phyloP scores from a whole-genome alignment of 2,113 vertebrate genomes.

The Oreochromis spilurus region DNA sequence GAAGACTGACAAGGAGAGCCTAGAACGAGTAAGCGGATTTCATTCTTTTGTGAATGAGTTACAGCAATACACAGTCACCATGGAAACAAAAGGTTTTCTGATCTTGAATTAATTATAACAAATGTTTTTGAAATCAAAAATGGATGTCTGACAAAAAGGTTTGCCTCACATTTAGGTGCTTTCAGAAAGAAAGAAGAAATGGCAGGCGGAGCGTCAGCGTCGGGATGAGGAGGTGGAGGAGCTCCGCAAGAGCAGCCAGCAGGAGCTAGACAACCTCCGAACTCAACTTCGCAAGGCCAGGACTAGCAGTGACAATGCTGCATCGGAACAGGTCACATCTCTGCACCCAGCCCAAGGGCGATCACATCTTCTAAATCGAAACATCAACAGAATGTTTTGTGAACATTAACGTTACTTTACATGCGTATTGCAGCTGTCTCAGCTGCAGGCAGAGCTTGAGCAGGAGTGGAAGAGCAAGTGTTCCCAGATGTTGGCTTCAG shows the following conservation, averaged over 20 bases:
- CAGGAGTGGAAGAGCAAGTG: slow-evolving; percentile 80
- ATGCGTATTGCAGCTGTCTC: slow-evolving; percentile 67
- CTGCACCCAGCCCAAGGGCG: not conserved
- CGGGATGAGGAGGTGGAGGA: slow-evolving; percentile 89
- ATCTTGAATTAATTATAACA: not conserved
- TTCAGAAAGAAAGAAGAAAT: slow-evolving; percentile 87
- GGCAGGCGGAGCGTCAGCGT: slow-evolving; percentile 79
- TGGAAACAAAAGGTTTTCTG: not conserved
- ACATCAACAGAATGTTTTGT: not conserved
- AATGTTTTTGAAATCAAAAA: no score
- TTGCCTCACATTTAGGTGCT: slow-evolving; percentile 64
- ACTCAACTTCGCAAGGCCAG: slow-evolving; percentile 82
- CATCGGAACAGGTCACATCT: slow-evolving; percentile 80
- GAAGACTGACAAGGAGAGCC: slow-evolving; percentile 79
- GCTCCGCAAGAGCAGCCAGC: slow-evolving; percentile 76
- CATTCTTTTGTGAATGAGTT: accelerated
- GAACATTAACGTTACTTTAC: not conserved
- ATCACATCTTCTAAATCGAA: accelerated
- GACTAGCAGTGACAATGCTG: slow-evolving; percentile 76
- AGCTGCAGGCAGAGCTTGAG: slow-evolving; percentile 83
- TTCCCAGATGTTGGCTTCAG: slow-evolving; percentile 70
- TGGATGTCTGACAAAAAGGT: not conserved
- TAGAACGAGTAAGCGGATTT: slow-evolving; percentile 77
- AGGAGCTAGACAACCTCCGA: slow-evolving; percentile 82
- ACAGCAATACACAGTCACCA: not conserved